Conservation (phyloP, 2,888 invertebrate genomes). For the Melolontha melolontha region DNA sequence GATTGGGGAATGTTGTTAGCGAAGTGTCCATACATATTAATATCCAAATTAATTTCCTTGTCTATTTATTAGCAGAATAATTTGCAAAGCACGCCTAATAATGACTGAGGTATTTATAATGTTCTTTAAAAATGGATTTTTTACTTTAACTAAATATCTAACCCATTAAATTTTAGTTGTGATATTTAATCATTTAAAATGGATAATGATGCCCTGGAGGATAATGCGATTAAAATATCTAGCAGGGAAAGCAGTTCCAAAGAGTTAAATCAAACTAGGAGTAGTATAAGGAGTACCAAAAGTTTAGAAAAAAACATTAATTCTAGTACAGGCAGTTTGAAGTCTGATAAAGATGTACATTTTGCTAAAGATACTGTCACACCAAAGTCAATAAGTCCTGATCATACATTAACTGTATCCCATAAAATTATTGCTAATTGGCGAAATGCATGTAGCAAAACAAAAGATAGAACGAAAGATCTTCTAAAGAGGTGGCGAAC, state of each 20-base stretch:
- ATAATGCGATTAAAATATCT: conserved; percentile 56
- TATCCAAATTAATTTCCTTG: too few species aligned
- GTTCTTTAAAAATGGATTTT: too few species aligned
- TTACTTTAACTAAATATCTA: neutral
- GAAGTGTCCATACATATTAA: too few species aligned
- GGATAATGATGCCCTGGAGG: conserved; percentile 56
- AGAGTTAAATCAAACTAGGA: conserved; percentile 59
- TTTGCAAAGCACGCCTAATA: too few species aligned
- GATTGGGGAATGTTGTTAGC: too few species aligned
- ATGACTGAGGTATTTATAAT: too few species aligned
- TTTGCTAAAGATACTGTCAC: conserved; percentile 56
- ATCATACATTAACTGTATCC: conserved; percentile 72
- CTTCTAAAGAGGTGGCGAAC: conserved; percentile 78
- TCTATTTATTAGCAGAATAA: too few species aligned
- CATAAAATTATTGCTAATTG: conserved; percentile 80
- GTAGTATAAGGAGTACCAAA: conserved; percentile 62
- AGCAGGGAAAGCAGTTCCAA: conserved; percentile 58
- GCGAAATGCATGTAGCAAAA: conserved; percentile 81
- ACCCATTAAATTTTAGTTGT: conserved; percentile 17
- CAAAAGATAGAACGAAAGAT: conserved; percentile 80
- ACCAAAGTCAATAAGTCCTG: conserved; percentile 54
- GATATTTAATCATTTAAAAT: conserved; percentile 47
- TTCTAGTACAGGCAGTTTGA: conserved; percentile 59
- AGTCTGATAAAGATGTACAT: conserved; percentile 63
- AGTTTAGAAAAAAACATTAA: conserved; percentile 60